A percentile compares a stretch with the other conserved stretches of the same genome.
These are phyloP conservation scores for Bombus waltoni DNA, from an alignment of 1,140 invertebrate species.

Conservation along the genomic window DNA sequence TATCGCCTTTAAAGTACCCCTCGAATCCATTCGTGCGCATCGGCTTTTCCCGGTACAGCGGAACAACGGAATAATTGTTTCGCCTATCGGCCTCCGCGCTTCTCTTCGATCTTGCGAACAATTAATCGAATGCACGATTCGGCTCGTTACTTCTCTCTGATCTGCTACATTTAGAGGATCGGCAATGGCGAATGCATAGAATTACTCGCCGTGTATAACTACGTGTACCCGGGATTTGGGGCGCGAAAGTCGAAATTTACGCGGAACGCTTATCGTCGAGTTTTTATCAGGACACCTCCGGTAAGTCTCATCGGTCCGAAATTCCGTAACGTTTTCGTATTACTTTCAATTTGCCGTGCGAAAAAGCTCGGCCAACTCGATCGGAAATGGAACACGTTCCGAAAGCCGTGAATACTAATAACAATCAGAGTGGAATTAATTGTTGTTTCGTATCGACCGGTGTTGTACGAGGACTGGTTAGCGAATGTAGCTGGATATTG, in stretches of 20 bases:
- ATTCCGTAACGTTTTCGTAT: conserved; percentile 1
- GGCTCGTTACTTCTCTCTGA: not conserved
- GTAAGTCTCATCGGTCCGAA: not conserved
- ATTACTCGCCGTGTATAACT: too few species aligned
- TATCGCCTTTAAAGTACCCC: conserved; percentile 39
- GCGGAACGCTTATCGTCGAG: too few species aligned
- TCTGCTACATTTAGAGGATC: not conserved
- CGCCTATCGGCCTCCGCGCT: not conserved
- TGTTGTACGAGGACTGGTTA: not conserved
- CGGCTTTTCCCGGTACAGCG: not conserved
- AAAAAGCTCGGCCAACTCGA: not conserved
- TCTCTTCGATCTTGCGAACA: conserved; percentile 7
- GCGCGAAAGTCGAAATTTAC: too few species aligned
- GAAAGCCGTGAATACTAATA: conserved; percentile 20
- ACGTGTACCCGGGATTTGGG: too few species aligned
- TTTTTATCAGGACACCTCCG: too few species aligned
- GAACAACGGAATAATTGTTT: conserved; percentile 45
- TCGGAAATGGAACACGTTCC: conserved; percentile 28
- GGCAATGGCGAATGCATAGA: too few species aligned
- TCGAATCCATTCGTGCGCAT: conserved; percentile 22
- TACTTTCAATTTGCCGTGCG: conserved; percentile 25
- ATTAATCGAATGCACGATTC: conserved; percentile 44
- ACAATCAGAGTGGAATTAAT: conserved; percentile 33
- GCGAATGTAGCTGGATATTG: conserved; percentile 19
- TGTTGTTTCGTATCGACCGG: conserved; percentile 32